These are phyloP conservation scores for Biston betularia DNA, from an alignment of 2,888 invertebrate genomes.

Conservation along the genomic window DNA sequence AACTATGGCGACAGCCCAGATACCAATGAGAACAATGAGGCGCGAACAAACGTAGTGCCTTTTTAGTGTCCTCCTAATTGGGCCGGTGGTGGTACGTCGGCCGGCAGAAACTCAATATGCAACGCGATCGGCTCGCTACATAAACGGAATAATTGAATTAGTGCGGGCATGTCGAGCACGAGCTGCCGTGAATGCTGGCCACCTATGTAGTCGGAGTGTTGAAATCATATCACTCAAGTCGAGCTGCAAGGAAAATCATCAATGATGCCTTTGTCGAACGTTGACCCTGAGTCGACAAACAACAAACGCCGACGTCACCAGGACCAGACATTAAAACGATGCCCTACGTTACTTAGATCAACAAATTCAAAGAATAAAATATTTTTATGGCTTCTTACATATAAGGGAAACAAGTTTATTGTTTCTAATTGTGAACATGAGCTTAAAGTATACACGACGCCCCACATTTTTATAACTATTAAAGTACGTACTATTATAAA, in stretches of 20 bases:
- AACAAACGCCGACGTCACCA: slow-evolving; percentile 27
- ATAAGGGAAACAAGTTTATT: slow-evolving; percentile 47
- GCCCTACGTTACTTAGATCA: slow-evolving; percentile 26
- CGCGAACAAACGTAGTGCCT: slow-evolving; percentile 76
- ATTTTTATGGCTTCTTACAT: slow-evolving; percentile 47
- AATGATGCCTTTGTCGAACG: slow-evolving; percentile 19
- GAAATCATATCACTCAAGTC: slow-evolving; percentile 29
- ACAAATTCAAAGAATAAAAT: slow-evolving; percentile 36
- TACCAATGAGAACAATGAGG: slow-evolving; percentile 79
- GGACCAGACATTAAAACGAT: slow-evolving; percentile 25
- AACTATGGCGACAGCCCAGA: slow-evolving; percentile 75
- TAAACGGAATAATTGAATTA: slow-evolving; percentile 83
- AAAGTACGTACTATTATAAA: slow-evolving; percentile 32
- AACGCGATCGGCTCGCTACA: slow-evolving; percentile 77
- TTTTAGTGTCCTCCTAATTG: slow-evolving; percentile 83
- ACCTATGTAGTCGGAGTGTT: slow-evolving; percentile 55
- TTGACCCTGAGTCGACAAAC: slow-evolving; percentile 26
- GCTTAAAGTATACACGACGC: slow-evolving; percentile 42
- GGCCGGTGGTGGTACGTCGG: slow-evolving; percentile 70
- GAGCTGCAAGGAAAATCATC: slow-evolving; percentile 25
- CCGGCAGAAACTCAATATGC: slow-evolving; percentile 79
- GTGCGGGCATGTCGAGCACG: slow-evolving; percentile 71
- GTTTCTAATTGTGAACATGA: slow-evolving; percentile 47
- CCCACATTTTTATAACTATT: slow-evolving; percentile 38
- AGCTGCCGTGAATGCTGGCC: slow-evolving; percentile 56